Base-by-base conservation (phyloP, 2,797 vertebrate species). In the Tauraco hartlaubi region DNA sequence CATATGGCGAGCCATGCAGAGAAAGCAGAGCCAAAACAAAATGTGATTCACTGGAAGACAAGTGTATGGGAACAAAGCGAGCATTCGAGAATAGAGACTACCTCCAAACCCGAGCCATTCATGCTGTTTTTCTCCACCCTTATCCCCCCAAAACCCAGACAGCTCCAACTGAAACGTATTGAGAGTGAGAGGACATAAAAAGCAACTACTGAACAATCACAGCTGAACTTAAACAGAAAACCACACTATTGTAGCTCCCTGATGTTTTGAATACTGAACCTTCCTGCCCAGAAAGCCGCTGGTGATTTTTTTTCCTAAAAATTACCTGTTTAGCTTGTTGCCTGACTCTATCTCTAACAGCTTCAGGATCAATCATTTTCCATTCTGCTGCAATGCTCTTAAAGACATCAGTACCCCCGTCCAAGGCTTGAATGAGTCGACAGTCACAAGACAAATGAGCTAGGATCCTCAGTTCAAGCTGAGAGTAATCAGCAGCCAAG, bases 311-410 rank as follows among this genome's bases (percentile, higher is more conserved):
- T 75, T 71, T 54, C 49, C 33, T 73, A 46, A 91, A 92, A 78
- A 51, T 80, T 63, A 99, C 99, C 99, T 99, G 99, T 94, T 99
- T 99, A 58, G 99, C 99, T 91, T 99, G 99, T 91, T 99, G 99
- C 96, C 99, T 98, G 79, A 99, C 98, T 64, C 82, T 90, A 67
- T 99, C 98, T 15, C 98, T 98, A 68, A 99, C 99, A 39, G 98
- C 90, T 77, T 98, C 97, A 1, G 97, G 98, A 54, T 99, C 98
- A 2, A 99, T 96, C 97, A 98, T 99, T 96, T 99, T 99, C 99
- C 99, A 99, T 72, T 99, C 99, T 0, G 99, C 99, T 37, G 99
- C 99, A 17, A 99, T 99, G 97, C 98, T 99, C 96, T 98, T 98
- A 85, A 99, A 99, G 88, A 99, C 99, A 69, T 99, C 99, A 3